Base-by-base conservation (phyloP, 2,797 vertebrate species). In the Typhlichthys subterraneus region DNA sequence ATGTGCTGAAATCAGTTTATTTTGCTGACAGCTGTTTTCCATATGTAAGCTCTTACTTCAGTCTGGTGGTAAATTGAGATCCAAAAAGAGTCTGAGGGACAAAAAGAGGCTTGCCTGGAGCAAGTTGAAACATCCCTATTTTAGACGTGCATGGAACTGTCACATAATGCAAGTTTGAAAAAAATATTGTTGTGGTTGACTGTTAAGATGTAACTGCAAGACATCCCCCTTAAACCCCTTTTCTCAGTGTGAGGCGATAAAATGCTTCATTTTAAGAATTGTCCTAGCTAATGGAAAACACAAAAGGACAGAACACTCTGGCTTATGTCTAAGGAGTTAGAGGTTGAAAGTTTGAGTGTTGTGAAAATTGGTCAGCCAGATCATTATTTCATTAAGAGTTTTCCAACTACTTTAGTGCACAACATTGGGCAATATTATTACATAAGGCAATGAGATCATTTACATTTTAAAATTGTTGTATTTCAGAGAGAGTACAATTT, bases 1-100 rank as follows among this genome's bases (percentile, higher is more conserved):
- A 70, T 47, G 11, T n/a, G 60, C 60, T 51, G 69, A 81, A 84
- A 72, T 80, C 45, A 65, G 59, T 65, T 71, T 60, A 63, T 69
- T 76, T 81, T 56, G 67, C 77, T 67, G 55, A 66, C 90, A 91
- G 88, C 84, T 90, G 88, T 84, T 93, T 93, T 89, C 80, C 85
- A 90, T 89, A 84, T 79, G 52, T 33, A 63, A 70, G 70, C 60
- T 77, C 67, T 89, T 87, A 83, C 77, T 90, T 89, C 73, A 87
- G 23, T 29, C 23, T 85, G 70, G 83, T 87, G 76, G 76, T 91
- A 84, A 89, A 93, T 89, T 67, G 48, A 65, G 88, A 82, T 71
- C 70, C 82, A 88, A 83, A 83, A 85, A 83, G 83, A 72, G 75
- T 80, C 72, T 61, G 72, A 82, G 73, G 64, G 83, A 73, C 73